Conservation (phyloP, 2,888 invertebrate genomes). For the Scrobipalpa atriplicella region DNA sequence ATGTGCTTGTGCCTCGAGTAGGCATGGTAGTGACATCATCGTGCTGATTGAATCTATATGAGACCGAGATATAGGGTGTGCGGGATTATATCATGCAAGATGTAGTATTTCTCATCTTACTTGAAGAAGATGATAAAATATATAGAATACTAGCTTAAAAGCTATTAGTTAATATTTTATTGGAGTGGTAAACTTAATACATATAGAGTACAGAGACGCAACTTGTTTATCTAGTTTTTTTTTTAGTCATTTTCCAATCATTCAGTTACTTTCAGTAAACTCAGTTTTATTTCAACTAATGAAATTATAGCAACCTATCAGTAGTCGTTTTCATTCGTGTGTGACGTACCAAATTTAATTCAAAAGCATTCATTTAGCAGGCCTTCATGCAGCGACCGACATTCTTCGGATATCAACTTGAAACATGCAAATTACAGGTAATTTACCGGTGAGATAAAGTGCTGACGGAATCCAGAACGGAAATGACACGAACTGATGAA, state of each 20-base stretch:
- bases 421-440: not conserved
- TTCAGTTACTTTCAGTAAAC: too few relatives aligned
- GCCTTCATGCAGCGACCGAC: not conserved
- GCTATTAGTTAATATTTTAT: too few relatives aligned
- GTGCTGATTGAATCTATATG: conserved; percentile 33
- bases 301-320: too few relatives aligned
- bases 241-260: too few relatives aligned
- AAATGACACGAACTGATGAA: not conserved
- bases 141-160: too few relatives aligned
- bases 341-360: not conserved
- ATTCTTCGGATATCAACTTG: not conserved
- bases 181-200: too few relatives aligned
- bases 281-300: too few relatives aligned
- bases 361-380: not conserved
- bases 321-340: too few relatives aligned
- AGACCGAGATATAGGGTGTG: not conserved
- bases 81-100: not conserved
- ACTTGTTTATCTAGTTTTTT: too few relatives aligned
- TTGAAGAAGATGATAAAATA: not conserved
- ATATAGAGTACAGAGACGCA: too few relatives aligned
- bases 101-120: not conserved
- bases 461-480: conserved; percentile 13
- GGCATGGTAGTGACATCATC: conserved; percentile 34
- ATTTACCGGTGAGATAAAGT: not conserved
- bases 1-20: not conserved